phyloP scores from a whole-genome alignment of 2,113 vertebrate genomes.

The Ammodytes dubius region DNA sequence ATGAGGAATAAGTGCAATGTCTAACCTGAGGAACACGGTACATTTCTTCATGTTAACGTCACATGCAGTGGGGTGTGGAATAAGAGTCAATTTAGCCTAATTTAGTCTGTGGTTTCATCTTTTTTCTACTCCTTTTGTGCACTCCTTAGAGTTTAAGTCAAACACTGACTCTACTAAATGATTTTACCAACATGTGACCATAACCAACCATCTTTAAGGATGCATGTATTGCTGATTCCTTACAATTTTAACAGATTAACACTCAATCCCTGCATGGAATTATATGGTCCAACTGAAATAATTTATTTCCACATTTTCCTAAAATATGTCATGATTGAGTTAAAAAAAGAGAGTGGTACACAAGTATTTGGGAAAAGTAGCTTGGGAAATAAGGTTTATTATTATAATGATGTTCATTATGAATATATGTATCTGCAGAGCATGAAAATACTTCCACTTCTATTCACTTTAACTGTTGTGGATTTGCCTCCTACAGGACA shows the following conservation, averaged over 20 bases:
- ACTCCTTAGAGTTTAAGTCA: too few species aligned
- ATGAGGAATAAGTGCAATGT: too few species aligned
- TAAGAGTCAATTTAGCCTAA: too few species aligned
- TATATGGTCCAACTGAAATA: not conserved
- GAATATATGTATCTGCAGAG: slow-evolving; percentile 19
- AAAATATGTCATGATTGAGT: not conserved
- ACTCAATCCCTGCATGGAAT: not conserved
- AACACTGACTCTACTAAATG: too few species aligned
- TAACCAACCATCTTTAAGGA: too few species aligned
- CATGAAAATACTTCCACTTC: slow-evolving; percentile 4
- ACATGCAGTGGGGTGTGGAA: too few species aligned
- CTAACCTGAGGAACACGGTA: too few species aligned
- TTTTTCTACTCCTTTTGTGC: too few species aligned
- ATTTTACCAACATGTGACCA: too few species aligned
- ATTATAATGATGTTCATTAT: slow-evolving; percentile 35
- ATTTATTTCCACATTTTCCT: slow-evolving; percentile 11
- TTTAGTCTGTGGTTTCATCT: too few species aligned
- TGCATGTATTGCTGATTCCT: not conserved
- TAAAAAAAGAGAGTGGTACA: not conserved
- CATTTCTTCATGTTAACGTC: too few species aligned
- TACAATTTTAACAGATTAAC: not conserved
- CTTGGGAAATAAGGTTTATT: slow-evolving; percentile 18
- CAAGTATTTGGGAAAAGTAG: slow-evolving; percentile 15
- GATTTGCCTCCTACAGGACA: slow-evolving; percentile 15
- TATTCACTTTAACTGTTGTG: not conserved